Evolutionary conservation across 2,113 vertebrate genomes (phyloP), one percentile per base, ranked within the genome.

Genomic region (Charadrius vociferus): DNA sequence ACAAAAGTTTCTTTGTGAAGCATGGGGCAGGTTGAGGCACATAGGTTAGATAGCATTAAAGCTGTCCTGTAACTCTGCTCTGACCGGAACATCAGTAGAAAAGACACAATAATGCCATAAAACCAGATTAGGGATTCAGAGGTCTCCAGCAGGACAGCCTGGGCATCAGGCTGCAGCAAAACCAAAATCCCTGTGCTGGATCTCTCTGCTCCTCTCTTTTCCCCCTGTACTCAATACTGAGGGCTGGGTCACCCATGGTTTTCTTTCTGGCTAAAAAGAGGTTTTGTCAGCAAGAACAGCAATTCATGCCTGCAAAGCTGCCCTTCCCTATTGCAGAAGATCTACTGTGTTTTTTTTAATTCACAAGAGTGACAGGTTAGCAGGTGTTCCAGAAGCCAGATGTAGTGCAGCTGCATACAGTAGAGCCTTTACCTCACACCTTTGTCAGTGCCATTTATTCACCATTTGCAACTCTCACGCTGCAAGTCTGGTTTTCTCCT

Each of bases 221-320:
- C 2, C 10, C 39, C 17, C 32, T 37, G 47, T 29, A 81, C n/a
- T 84, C 66, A 75, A 0, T 52, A 68, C 4, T 39, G 36, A 78
- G 47, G 39, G 52, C 18, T 87, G 41, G 55, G 56, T 88, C 72
- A 89, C n/a, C n/a, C 0, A 0, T 67, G 56, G 26, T 82, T 80
- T 93, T 75, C 74, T 32, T 71, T 85, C 78, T 65, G 81, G 53
- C 81, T 92, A 56, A 81, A 88, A 86, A 86, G 72, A 72, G n/a
- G 22, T 73, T 88, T 86, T 81, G 61, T 81, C 89, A 96, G 56
- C 90, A 91, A 89, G n/a, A 94, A 82, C 16, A 79, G 62, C 53
- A 77, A 93, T 75, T 90, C 65, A 56, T 96, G 78, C 30, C 62
- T 63, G 50, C 83, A 94, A 84, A 89, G 50, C 73, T 75, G 39